Evolutionary conservation across 1,140 invertebrate genomes (phyloP), one percentile per base, ranked within the genome.

Genomic region (Lasioglossum baleicum): DNA sequence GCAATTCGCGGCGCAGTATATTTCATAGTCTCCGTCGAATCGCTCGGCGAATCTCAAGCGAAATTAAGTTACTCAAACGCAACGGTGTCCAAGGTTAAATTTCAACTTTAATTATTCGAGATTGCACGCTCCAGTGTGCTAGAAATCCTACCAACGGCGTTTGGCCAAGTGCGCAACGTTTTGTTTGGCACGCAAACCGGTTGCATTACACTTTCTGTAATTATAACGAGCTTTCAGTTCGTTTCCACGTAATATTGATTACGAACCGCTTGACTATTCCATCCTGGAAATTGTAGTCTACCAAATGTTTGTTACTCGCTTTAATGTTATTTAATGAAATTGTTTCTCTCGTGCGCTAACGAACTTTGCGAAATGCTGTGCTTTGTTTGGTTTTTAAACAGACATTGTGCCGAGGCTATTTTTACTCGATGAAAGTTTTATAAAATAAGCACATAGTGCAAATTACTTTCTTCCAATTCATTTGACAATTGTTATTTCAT

Each of bases 151-250:
- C n/a, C 48, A 26, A 31, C 58, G 35, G 35, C 35, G 60, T 66
- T 65, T 31, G 7, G 56, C 13, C 53, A 22, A 20, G 40, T 17
- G n/a, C 17, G 51, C 35, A 22, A 26, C 58, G n/a, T 56, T 71
- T 77, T 51, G 48, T 71, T 77, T 51, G 15, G 11, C 31, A 13
- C 56, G 35, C 8, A 31, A 20, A 17, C 22, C 8, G 51, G 11
- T 66, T 31, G 44, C 35, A 7, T 15, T 7, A 22, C 22, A 73
- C 48, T 65, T 73, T 79, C 64, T 56, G 1, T 78, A 78, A 79
- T 79, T 65, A 31, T 56, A 79, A 78, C 48, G 72, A 83, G 80
- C 75, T 75, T 83, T 53, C 53, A 66, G 69, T 84, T 81, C n/a
- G 58, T 80, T 84, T 75, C 63, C 68, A 76, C 78, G 22, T 53